phyloP scores from a whole-genome alignment of 2,888 invertebrate genomes.

The Epinotia demarniana region DNA sequence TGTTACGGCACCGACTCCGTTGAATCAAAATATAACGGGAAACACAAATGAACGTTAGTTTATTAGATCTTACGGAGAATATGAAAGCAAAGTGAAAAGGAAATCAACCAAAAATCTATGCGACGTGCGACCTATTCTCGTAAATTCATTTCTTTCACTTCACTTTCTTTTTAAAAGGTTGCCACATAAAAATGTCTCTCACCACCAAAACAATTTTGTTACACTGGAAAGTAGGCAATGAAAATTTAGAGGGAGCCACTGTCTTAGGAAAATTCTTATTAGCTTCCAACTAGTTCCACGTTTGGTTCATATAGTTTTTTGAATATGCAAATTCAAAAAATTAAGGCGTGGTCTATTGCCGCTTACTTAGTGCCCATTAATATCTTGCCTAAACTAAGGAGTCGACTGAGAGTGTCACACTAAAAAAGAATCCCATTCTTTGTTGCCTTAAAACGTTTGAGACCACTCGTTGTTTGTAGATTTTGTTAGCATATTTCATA shows the following conservation, averaged over 20 bases:
- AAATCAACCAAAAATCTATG: conserved; percentile 85
- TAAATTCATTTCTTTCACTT: conserved; percentile 84
- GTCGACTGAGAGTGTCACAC: not conserved
- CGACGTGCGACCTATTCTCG: conserved; percentile 84
- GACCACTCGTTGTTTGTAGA: too few species aligned
- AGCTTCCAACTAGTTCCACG: conserved; percentile 17
- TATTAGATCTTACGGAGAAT: conserved; percentile 81
- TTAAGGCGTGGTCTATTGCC: not conserved
- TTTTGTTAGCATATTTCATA: too few species aligned
- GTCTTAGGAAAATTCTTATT: conserved; percentile 19
- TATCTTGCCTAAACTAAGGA: not conserved
- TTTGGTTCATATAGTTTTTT: not conserved
- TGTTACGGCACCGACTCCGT: conserved; percentile 68
- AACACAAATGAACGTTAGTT: conserved; percentile 80
- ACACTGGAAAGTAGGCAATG: not conserved
- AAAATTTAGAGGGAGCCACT: conserved; percentile 30
- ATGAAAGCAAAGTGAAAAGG: conserved; percentile 83
- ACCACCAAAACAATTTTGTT: conserved; percentile 23
- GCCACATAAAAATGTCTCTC: conserved; percentile 56
- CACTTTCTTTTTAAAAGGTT: conserved; percentile 83
- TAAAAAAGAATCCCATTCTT: too few species aligned
- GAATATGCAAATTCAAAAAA: not conserved
- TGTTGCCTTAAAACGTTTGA: too few species aligned
- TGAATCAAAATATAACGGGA: conserved; percentile 78
- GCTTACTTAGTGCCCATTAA: not conserved